Evolutionary conservation across 2,113 vertebrate species (phyloP).

Genomic region (Antennarius striatus): DNA sequence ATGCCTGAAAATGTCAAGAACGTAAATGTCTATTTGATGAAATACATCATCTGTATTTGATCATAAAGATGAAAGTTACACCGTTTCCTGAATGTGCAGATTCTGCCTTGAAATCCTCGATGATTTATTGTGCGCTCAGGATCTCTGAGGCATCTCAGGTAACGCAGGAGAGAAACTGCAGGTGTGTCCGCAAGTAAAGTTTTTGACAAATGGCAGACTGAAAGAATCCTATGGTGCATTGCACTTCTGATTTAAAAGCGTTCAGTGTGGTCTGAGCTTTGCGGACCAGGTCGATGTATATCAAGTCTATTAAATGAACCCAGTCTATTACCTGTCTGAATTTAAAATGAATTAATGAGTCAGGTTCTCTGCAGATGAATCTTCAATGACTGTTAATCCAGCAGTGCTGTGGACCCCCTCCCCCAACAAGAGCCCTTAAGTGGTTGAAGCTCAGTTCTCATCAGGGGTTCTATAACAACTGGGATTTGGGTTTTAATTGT

Average conservation of each 20-base stretch:
- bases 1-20: too few species aligned
- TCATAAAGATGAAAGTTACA: conserved; percentile 17
- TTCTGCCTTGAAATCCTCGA: conserved; percentile 1
- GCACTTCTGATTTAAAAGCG: too few species aligned
- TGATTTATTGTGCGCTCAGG: conserved; percentile 13
- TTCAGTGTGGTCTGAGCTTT: too few species aligned
- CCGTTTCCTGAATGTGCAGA: neutral
- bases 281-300: too few species aligned
- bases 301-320: too few species aligned
- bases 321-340: too few species aligned
- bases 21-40: conserved; percentile 9
- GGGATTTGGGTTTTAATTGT: conserved; percentile 71
- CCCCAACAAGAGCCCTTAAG: conserved; percentile 54
- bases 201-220: neutral
- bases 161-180: neutral
- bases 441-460: conserved; percentile 59
- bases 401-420: neutral
- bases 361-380: conserved; percentile 34
- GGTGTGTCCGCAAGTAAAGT: neutral
- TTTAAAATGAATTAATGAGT: neutral
- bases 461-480: conserved; percentile 66
- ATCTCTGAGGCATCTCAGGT: conserved; percentile 22
- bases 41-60: conserved; percentile 22
- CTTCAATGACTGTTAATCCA: conserved; percentile 74
- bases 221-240: too few species aligned